Evolutionary conservation across 2,797 vertebrate species (phyloP), one percentile per base, ranked within the genome.

Genomic region (Chanos chanos): DNA sequence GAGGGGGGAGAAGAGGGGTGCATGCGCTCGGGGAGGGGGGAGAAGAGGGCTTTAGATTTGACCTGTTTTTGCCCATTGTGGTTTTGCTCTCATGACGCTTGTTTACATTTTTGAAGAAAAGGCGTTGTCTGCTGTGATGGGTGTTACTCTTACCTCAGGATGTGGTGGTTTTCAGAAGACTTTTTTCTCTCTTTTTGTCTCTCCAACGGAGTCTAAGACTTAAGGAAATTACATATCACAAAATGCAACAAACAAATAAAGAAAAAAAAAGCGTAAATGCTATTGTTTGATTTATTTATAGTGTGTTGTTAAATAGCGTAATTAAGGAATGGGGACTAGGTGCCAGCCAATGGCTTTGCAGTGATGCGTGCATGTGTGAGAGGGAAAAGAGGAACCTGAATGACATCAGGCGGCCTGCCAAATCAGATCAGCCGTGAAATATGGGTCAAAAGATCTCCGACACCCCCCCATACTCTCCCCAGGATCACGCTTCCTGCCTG

Each of bases 51-150:
- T n/a, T n/a, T n/a, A n/a, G n/a, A n/a, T n/a, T n/a, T n/a, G n/a
- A n/a, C n/a, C n/a, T n/a, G 24, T 5, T 18, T 39, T 60, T 34
- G 49, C 51, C 47, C 30, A 48, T 22, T 33, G 40, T 52, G 5
- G 22, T 16, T 27, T 64, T 56, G n/a, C 7, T 31, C n/a, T 16
- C 19, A 16, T 50, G 31, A 37, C 22, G 22, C 30, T 15, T 64
- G 36, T 59, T 66, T 24, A 21, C 61, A 57, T 72, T 73, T 76
- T 64, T 61, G 51, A 15, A 21, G 24, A n/a, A 39, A 83, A 83
- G 83, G 81, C 74, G 86, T 85, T 78, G 75, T 73, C 64, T 79
- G 75, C 85, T 75, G 81, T 77, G 44, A 6, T 64, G 78, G 78
- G 81, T 76, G 86, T 87, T 77, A 74, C 67, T 82, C 3, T 73